A percentile compares a stretch with the other conserved stretches of the same genome.
Conservation (phyloP, 92 coral and sea anemone species). For the Parazoanthus atlanticus region DNA sequence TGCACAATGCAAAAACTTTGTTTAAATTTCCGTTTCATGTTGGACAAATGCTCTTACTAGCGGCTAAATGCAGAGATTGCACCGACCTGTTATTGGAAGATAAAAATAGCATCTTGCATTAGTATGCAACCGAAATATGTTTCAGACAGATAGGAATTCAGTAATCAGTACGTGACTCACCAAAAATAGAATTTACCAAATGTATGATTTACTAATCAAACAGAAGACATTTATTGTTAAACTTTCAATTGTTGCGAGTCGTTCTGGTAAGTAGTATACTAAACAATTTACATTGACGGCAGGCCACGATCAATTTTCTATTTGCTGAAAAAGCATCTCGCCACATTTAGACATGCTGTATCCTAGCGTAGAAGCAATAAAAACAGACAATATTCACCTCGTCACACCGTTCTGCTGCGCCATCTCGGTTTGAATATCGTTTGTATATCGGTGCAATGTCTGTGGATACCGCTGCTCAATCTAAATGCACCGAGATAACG, state of each 20-base stretch:
- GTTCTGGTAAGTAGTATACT: background rate
- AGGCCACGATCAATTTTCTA: background rate
- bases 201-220: background rate
- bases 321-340: slow-evolving; percentile 10
- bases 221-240: background rate
- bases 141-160: too few species aligned
- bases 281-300: background rate
- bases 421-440: slow-evolving; percentile 3
- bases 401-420: slow-evolving; percentile 6
- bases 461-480: slow-evolving; percentile 15
- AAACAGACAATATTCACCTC: slow-evolving; percentile 18
- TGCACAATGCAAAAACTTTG: slow-evolving; percentile 7
- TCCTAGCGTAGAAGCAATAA: slow-evolving; percentile 9
- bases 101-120: background rate
- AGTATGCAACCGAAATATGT: background rate
- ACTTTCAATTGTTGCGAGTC: slow-evolving; percentile 1
- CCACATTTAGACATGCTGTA: slow-evolving; percentile 14
- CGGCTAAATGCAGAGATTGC: too few species aligned
- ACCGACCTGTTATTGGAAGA: background rate
- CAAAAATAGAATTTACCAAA: background rate
- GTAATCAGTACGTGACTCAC: too few species aligned
- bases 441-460: slow-evolving; percentile 10
- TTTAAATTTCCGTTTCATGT: background rate
- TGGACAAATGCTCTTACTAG: background rate
- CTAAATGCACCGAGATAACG: background rate